Percentiles rank a stretch among this genome's conserved stretches.
Conservation (phyloP, 1,140 invertebrate genomes). For the Aphelinus atriplicis region DNA sequence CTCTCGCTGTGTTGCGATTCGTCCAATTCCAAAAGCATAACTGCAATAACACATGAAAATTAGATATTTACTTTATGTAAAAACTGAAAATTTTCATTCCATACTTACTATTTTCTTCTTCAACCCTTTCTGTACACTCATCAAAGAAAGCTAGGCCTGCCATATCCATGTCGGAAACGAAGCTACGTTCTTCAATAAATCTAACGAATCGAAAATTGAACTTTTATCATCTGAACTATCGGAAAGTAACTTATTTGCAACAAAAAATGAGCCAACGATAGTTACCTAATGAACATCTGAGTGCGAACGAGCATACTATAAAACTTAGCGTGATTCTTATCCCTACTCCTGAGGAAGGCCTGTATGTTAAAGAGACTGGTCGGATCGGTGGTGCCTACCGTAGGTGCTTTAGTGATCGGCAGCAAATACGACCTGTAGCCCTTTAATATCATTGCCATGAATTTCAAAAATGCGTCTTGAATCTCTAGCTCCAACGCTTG, state of each 20-base stretch:
- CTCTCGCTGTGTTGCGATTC: constrained; percentile 82
- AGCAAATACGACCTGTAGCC: constrained; percentile 91
- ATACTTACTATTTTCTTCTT: constrained; percentile 68
- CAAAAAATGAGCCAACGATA: background rate
- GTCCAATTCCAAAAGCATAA: constrained; percentile 78
- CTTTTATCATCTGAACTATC: background rate
- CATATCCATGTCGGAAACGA: constrained; percentile 95
- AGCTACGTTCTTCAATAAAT: constrained; percentile 98
- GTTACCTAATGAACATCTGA: constrained; percentile 89
- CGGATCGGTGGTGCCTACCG: constrained; percentile 92
- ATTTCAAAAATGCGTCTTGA: constrained; percentile 96
- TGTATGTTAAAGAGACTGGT: constrained; percentile 94
- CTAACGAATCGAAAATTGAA: constrained; percentile 59
- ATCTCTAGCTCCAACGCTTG: constrained; percentile 91
- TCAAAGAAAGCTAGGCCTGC: constrained; percentile 93
- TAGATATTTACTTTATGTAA: background rate
- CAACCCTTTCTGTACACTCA: constrained; percentile 89
- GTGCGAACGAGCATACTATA: constrained; percentile 90
- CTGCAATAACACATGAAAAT: constrained; percentile 39
- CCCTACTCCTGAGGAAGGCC: constrained; percentile 77
- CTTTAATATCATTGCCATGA: constrained; percentile 93
- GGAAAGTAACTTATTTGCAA: constrained; percentile 6
- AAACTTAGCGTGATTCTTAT: constrained; percentile 91
- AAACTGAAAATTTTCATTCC: no score
- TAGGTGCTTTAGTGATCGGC: constrained; percentile 95